Base-by-base conservation (phyloP, 2,888 invertebrate species). In the Zygaena filipendulae region DNA sequence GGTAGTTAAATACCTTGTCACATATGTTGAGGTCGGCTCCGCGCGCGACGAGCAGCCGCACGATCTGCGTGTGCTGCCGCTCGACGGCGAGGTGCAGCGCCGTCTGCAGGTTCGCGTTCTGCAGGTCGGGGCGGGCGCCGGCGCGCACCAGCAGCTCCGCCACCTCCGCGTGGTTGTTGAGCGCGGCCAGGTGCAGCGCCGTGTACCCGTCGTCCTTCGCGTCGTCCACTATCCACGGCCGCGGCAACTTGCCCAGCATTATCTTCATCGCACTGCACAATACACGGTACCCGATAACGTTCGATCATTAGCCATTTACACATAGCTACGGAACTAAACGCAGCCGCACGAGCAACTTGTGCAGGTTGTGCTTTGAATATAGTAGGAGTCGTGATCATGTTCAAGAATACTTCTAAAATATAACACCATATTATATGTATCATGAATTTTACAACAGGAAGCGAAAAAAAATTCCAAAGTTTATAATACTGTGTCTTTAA, bases 141-240 rank as follows among this genome's bases (percentile, higher is more conserved):
- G 95, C 97, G 31, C 90, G 87, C 5, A 94, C 91, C 39, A 97
- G 82, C 42, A 92, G 82, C 66, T 96, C 95, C 0, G 95, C 96
- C 21, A 97, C 97, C 74, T 97, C 95, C 1, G 95, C 92, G 71
- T 97, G 97, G 75, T 97, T 97, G 77, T 97, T 97, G 16, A 97
- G 86, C 0, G 97, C 95, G 0, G 97, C 97, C 44, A 97, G 83
- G 70, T 97, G 97, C 11, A 97, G 82, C 1, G 97, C 97, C 0
- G 97, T 96, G 75, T 97, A 97, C 2, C 97, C 97, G 56, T 98
- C 97, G 64, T 97, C 97, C 62, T 98, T 98, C 53, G 96, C 97
- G 75, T 98, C 97, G 67, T 98, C 97, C 32, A 97, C 96, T 54
- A 97, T 92, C 97, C 97, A 98, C 2, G 94, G 90, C 12, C 97